phyloP scores from a whole-genome alignment of 2,113 vertebrate genomes.

The Sterna hirundo region DNA sequence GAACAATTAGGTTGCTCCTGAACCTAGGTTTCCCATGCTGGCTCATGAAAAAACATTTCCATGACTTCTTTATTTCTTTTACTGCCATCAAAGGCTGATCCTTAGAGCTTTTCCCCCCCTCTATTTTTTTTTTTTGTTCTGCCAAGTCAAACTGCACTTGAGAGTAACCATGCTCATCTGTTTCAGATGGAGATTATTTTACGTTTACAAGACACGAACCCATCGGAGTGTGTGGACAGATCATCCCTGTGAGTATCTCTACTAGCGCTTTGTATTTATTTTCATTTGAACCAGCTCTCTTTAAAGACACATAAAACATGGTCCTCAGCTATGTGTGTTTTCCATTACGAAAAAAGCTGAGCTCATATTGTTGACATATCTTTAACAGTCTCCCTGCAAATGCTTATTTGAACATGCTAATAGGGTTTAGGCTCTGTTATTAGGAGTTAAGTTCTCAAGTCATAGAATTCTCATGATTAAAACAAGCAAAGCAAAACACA shows the following conservation, averaged over 20 bases:
- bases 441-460: constrained; percentile 73
- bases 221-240: constrained; percentile 99
- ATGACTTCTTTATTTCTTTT: constrained; percentile 60
- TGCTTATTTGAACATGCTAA: constrained; percentile 83
- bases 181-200: constrained; percentile 97
- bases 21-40: constrained; percentile 42
- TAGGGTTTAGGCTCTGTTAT: constrained; percentile 73
- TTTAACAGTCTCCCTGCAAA: constrained; percentile 81
- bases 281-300: constrained; percentile 73
- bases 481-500: constrained; percentile 74
- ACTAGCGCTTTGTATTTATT: constrained; percentile 70
- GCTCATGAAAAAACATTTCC: constrained; percentile 33
- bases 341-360: constrained; percentile 72
- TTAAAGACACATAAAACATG: constrained; percentile 72
- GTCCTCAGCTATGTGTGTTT: constrained; percentile 73
- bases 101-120: not conserved
- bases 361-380: constrained; percentile 80
- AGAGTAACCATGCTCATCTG: constrained; percentile 67
- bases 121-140: constrained; percentile 19
- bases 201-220: constrained; percentile 97
- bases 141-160: constrained; percentile 51
- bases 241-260: constrained; percentile 94
- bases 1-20: constrained; percentile 37
- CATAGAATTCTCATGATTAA: constrained; percentile 76
- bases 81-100: constrained; percentile 60